phyloP scores from a whole-genome alignment of 2,797 vertebrate species.

The Myotis findleyi region DNA sequence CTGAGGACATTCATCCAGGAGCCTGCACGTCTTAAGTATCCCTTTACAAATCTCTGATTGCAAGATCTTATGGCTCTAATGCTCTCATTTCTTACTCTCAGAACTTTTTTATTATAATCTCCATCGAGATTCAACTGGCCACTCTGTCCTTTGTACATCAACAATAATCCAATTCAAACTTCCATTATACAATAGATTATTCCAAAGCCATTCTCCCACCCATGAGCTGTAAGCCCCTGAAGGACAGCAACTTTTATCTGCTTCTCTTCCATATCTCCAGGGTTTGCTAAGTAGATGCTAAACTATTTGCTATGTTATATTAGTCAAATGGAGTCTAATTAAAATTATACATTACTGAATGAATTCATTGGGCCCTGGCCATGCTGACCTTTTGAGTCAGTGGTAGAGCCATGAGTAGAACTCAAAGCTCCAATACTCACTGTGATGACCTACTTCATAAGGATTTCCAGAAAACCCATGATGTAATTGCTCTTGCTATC shows the following conservation, averaged over 20 bases:
- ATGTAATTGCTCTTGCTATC: background rate
- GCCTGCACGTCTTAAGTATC: background rate
- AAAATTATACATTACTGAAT: background rate
- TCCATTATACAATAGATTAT: background rate
- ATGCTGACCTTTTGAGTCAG: background rate
- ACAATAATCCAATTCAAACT: background rate
- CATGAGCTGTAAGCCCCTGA: background rate
- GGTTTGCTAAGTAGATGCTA: background rate
- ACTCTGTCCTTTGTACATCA: background rate
- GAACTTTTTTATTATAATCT: background rate
- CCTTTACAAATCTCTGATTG: background rate
- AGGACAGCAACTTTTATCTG: background rate
- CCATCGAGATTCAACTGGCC: background rate
- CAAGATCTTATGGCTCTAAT: background rate
- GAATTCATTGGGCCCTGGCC: background rate
- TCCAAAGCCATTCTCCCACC: background rate
- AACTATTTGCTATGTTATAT: background rate
- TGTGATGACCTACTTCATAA: background rate
- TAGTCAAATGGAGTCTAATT: constrained; percentile 24
- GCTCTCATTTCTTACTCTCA: background rate
- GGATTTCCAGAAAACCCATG: background rate
- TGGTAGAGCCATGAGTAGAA: background rate
- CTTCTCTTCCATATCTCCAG: background rate
- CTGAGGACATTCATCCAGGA: background rate
- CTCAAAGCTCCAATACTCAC: background rate